Evolutionary conservation across 2,797 vertebrate genomes (phyloP).

Genomic region (Heliangelus exortis): DNA sequence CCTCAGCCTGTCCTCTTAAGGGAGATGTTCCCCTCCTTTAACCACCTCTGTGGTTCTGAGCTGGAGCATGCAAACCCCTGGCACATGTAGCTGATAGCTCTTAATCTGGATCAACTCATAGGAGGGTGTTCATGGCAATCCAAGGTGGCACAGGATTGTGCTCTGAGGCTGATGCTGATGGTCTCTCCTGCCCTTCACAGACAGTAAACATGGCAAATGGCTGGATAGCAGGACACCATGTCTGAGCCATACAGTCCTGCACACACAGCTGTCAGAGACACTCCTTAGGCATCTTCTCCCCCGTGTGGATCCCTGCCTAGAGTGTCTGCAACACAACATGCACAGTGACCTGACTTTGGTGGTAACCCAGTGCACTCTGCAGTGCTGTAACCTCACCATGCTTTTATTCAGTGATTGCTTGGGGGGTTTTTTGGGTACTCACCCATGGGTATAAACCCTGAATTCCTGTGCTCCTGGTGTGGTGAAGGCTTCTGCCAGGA

Average conservation of each 20-base stretch:
- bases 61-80: too few species aligned
- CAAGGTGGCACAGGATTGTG: fast-evolving
- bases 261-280: fast-evolving
- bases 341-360: too few species aligned
- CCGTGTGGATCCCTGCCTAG: not conserved
- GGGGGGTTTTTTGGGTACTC: too few species aligned
- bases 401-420: not conserved
- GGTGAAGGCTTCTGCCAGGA: not conserved
- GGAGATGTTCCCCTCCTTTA: too few species aligned
- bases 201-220: fast-evolving
- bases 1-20: too few species aligned
- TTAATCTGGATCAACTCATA: not conserved
- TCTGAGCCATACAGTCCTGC: not conserved
- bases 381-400: not conserved
- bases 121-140: fast-evolving
- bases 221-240: fast-evolving
- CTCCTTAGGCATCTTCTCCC: not conserved
- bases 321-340: fast-evolving
- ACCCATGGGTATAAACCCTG: not conserved
- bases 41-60: too few species aligned
- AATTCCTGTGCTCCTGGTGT: fast-evolving
- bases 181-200: not conserved
- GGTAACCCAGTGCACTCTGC: too few species aligned
- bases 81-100: fast-evolving
- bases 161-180: fast-evolving